phyloP scores from a whole-genome alignment of 2,113 vertebrate genomes.

The human region GRCh38 chr4:47095001-47095500 shows the following conservation, averaged over 20 bases:
- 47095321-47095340: accelerated
- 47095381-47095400: not conserved
- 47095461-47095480: not conserved
- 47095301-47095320: not conserved
- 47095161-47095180: not conserved
- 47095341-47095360: not conserved
- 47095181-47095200: not conserved
- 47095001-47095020: not conserved
- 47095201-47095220: not conserved
- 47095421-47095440: not conserved
- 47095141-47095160: not conserved
- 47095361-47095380: not conserved
- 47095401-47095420: not conserved
- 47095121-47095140: not conserved
- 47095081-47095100: not conserved
- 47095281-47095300: not conserved
- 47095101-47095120: not conserved
- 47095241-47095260: not conserved
- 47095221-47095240: not conserved
- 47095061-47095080: not conserved
- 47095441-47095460: not conserved
- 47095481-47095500: not conserved
- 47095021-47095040: not conserved
- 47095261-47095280: not conserved
- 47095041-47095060: not conserved